These are phyloP conservation scores for Limonius californicus DNA, from an alignment of 1,140 invertebrate species.

Conservation along the genomic window DNA sequence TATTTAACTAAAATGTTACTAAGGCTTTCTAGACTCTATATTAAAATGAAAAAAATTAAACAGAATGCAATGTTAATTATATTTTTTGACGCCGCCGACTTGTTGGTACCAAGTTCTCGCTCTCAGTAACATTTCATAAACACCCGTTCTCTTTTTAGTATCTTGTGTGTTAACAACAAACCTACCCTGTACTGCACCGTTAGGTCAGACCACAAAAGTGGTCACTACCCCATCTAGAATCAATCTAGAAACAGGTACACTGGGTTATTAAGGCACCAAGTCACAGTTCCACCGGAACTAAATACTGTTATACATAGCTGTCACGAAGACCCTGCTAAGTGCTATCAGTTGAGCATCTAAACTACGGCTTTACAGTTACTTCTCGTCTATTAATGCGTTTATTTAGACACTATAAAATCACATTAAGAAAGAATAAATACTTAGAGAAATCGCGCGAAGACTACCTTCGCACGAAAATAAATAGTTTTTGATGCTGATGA, in stretches of 20 bases:
- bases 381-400: not conserved
- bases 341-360: not conserved
- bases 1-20: too few relatives aligned
- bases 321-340: not conserved
- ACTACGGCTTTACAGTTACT: not conserved
- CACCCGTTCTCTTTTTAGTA: too few relatives aligned
- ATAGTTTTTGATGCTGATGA: not conserved
- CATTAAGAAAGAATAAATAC: not conserved
- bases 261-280: slow-evolving; percentile 20
- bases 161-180: not conserved
- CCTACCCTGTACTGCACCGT: not conserved
- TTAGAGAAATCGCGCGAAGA: too few relatives aligned
- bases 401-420: not conserved
- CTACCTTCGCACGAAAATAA: too few relatives aligned
- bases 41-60: not conserved
- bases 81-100: too few relatives aligned
- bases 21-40: too few relatives aligned
- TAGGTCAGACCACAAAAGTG: not conserved
- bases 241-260: not conserved
- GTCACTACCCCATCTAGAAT: not conserved
- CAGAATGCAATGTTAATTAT: too few relatives aligned
- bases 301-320: slow-evolving; percentile 18
- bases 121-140: too few relatives aligned
- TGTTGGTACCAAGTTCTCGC: too few relatives aligned
- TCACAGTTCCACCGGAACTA: slow-evolving; percentile 25